Base-by-base conservation (phyloP, 2,888 invertebrate genomes). In the Hipparchia semele region DNA sequence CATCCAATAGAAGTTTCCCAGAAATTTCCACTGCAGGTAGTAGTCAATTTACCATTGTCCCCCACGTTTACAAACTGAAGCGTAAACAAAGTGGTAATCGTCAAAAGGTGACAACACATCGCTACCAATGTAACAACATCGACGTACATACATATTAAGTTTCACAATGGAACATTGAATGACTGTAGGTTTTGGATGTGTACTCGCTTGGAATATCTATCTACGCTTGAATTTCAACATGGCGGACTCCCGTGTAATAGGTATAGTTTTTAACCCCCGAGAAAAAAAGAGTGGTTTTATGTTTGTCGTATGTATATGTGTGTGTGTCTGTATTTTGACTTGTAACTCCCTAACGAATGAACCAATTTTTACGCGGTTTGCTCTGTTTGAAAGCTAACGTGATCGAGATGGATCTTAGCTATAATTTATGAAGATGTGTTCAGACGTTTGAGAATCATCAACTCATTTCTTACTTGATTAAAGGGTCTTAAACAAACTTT, bases 131-230 rank as follows among this genome's bases (percentile, higher is more conserved):
- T 60, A 60, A 68, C 59, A 68, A 59, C 68, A 68, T 59, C 59
- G 68, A 68, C 58, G 59, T 68, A 61, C 71, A 73, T 74, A 74
- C 74, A 82, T 87, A 86, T 88, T 86, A 84, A 81, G 81, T 90
- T 90, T 85, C 90, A 90, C 90, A 90, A 90, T 90, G 84, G 88
- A 80, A 82, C 86, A 89, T 87, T 88, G 82, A 86, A 83, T 82
- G 82, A 80, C 82, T 82, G 82, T 83, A 79, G 85, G 85, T 88
- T 89, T 86, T 83, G 86, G 82, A 80, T 81, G 80, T 67, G 68
- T 81, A 86, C 86, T 85, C 85, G 86, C 82, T 79, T 79, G 76
- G 89, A 88, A 89, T 89, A 86, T 76, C 77, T 89, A 86, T 76
- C 77, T 80, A 80, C 49, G 67, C 53, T 59, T 67, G 53, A 58